phyloP scores from a whole-genome alignment of 2,888 invertebrate genomes.

The Cenopis cana region DNA sequence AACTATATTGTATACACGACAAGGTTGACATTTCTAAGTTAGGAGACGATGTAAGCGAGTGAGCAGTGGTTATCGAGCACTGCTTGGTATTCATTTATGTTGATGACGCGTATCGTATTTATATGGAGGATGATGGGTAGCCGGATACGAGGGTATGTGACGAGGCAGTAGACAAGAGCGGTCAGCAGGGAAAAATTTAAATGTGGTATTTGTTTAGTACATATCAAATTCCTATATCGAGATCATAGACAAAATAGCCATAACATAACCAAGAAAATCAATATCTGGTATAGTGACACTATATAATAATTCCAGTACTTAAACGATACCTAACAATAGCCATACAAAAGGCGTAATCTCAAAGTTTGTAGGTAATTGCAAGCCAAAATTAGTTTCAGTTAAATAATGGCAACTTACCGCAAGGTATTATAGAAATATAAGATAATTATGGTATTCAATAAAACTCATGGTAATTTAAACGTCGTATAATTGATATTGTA shows the following conservation, averaged over 20 bases:
- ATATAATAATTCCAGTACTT: no score
- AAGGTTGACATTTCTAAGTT: slow-evolving; percentile 6
- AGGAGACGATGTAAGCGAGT: slow-evolving; percentile 8
- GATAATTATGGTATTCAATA: background rate
- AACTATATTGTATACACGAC: background rate
- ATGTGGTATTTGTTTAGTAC: background rate
- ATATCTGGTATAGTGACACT: no score
- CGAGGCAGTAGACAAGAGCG: background rate
- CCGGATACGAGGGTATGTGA: slow-evolving; percentile 4
- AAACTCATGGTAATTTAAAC: background rate
- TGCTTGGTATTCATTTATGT: slow-evolving; percentile 33
- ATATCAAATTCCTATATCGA: no score
- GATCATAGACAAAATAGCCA: no score
- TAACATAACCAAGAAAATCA: no score
- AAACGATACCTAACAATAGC: no score
- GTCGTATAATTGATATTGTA: background rate
- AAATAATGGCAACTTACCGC: no score
- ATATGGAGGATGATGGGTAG: slow-evolving; percentile 9
- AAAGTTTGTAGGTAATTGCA: no score
- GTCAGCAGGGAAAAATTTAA: background rate
- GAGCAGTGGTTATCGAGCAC: slow-evolving; percentile 18
- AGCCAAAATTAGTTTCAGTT: background rate
- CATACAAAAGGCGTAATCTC: no score
- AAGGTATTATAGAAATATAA: background rate
- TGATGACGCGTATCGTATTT: slow-evolving; percentile 28